These are phyloP conservation scores for Pygocentrus nattereri DNA, from an alignment of 2,797 vertebrate species.

Conservation along the genomic window DNA sequence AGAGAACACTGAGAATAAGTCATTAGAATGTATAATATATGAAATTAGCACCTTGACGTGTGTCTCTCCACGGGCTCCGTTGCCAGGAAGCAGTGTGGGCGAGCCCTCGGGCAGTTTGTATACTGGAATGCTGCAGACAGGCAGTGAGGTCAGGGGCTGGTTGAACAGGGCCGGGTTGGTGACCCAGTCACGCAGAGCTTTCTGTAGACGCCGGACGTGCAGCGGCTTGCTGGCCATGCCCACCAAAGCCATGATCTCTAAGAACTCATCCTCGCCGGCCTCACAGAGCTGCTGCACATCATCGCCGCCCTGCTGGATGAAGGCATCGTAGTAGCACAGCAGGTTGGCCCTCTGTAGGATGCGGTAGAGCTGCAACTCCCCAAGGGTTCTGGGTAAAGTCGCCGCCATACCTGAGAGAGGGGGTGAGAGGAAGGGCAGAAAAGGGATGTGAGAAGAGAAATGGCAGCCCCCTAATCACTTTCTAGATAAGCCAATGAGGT, in stretches of 20 bases:
- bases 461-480: background rate
- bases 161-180: conserved; percentile 97
- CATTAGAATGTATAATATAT: background rate
- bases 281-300: conserved; percentile 99
- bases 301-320: conserved; percentile 98
- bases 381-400: conserved; percentile 94
- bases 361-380: conserved; percentile 96
- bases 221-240: conserved; percentile 99
- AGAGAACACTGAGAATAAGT: background rate
- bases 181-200: conserved; percentile 96
- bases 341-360: conserved; percentile 97
- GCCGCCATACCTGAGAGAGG: conserved; percentile 88
- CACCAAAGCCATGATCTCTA: conserved; percentile 98
- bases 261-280: conserved; percentile 97
- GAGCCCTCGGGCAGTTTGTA: conserved; percentile 96
- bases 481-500: too few species aligned
- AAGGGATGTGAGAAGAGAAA: background rate
- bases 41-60: conserved; percentile 79
- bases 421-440: conserved; percentile 1
- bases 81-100: conserved; percentile 81
- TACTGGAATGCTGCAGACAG: conserved; percentile 97
- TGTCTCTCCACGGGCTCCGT: conserved; percentile 79
- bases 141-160: conserved; percentile 94
- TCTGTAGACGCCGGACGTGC: conserved; percentile 95
- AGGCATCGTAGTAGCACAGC: conserved; percentile 98